A percentile compares a stretch with the other conserved stretches of the same genome.
Evolutionary conservation across 2,888 invertebrate species (phyloP).

Genomic region (Drosophila prostipennis): DNA sequence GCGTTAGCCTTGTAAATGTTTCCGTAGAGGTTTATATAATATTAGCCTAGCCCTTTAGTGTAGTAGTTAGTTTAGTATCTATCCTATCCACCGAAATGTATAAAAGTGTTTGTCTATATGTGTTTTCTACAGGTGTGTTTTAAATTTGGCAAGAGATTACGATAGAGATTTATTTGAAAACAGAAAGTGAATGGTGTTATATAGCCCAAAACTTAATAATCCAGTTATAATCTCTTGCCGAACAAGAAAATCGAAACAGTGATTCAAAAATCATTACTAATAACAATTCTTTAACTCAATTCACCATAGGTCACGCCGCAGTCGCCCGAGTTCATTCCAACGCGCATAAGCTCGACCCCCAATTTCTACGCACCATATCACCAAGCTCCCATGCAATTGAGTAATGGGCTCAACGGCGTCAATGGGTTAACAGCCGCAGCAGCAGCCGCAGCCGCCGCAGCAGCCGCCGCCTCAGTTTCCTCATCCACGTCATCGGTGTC

Average conservation of each 20-base stretch:
- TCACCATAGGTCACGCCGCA: conserved; percentile 85
- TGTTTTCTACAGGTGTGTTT: not conserved
- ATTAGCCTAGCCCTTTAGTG: not conserved
- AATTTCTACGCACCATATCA: conserved; percentile 84
- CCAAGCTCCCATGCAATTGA: conserved; percentile 76
- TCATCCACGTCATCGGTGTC: conserved; percentile 47
- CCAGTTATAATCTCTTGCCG: conserved; percentile 1
- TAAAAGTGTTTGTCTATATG: conserved; percentile 3
- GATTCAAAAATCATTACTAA: not conserved
- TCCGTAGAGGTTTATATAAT: conserved; percentile 18
- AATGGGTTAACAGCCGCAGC: conserved; percentile 73
- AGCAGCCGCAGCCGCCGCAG: conserved; percentile 50
- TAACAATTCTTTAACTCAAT: not conserved
- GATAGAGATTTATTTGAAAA: not conserved
- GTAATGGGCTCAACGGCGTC: conserved; percentile 79
- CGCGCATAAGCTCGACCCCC: conserved; percentile 83
- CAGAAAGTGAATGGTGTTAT: not conserved
- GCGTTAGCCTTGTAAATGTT: conserved; percentile 8
- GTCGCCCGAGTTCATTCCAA: conserved; percentile 86
- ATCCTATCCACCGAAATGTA: not conserved
- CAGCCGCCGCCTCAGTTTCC: conserved; percentile 31
- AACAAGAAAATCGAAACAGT: not conserved
- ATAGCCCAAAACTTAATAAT: no score
- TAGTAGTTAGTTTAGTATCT: conserved; percentile 13
- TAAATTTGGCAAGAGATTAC: not conserved